phyloP scores from a whole-genome alignment of 64 coral and sea anemone genomes.

The Stichodactyla mertensii region DNA sequence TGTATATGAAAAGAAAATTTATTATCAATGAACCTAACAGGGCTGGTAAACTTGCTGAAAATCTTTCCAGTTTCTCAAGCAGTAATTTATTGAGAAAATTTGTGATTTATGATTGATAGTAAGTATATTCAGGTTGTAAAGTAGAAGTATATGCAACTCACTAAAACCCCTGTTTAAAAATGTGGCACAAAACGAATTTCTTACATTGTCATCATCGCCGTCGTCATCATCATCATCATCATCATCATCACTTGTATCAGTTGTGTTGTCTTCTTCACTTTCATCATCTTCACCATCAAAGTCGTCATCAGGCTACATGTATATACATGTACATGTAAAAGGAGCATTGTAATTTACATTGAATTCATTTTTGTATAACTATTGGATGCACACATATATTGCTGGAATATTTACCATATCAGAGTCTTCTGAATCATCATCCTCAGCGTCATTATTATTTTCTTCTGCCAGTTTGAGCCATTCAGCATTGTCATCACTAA shows the following conservation, averaged over 20 bases:
- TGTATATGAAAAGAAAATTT: too few species aligned
- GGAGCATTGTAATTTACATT: not conserved
- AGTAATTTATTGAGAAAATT: too few species aligned
- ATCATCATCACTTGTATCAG: slow-evolving; percentile 28
- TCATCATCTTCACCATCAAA: slow-evolving; percentile 34
- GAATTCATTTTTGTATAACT: too few species aligned
- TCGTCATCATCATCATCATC: slow-evolving; percentile 51
- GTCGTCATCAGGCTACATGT: slow-evolving; percentile 60
- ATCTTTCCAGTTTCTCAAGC: too few species aligned
- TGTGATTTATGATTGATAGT: too few species aligned
- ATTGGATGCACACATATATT: too few species aligned
- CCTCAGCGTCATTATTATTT: slow-evolving; percentile 4
- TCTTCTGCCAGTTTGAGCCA: slow-evolving; percentile 44
- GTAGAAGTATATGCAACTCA: not conserved
- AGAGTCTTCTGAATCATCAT: slow-evolving; percentile 11
- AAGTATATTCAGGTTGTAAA: not conserved
- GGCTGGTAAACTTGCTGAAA: too few species aligned
- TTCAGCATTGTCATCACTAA: slow-evolving; percentile 55
- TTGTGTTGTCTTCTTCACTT: slow-evolving; percentile 15
- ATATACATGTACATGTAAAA: not conserved
- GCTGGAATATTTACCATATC: slow-evolving; percentile 1
- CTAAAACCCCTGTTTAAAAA: too few species aligned
- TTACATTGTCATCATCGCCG: slow-evolving; percentile 33
- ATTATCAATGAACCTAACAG: too few species aligned
- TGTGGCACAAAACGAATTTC: too few species aligned